Conservation (phyloP, 2,113 vertebrate species). For the Rousettus leschenaultii region DNA sequence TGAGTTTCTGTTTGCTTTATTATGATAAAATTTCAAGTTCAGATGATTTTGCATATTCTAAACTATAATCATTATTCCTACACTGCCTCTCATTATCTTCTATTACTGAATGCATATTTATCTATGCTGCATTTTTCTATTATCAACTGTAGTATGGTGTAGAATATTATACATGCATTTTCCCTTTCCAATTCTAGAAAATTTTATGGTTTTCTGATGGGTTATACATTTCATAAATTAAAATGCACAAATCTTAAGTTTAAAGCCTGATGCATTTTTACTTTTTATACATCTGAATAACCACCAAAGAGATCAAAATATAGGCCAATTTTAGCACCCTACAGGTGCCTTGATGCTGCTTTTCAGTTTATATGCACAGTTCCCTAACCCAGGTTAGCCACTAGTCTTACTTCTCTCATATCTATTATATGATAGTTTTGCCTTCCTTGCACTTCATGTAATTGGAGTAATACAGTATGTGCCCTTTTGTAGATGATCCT, state of each 20-base stretch:
- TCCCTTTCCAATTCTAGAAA: background rate
- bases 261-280: background rate
- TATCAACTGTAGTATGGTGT: background rate
- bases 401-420: background rate
- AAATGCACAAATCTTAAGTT: background rate
- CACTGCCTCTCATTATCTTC: background rate
- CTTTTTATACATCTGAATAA: background rate
- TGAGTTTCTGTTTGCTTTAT: background rate
- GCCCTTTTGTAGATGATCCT: background rate
- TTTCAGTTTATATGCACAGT: background rate
- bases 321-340: background rate
- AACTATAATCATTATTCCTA: background rate
- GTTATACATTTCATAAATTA: background rate
- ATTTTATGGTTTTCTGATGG: background rate
- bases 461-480: background rate
- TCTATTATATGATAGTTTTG: background rate
- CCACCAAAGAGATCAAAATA: background rate
- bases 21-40: background rate
- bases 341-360: background rate
- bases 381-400: background rate
- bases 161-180: background rate
- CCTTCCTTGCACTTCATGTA: background rate
- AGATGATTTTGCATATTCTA: background rate
- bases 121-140: background rate
- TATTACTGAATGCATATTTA: background rate